Base-by-base conservation (phyloP, 2,888 invertebrate genomes). In the Pammene fasciana region DNA sequence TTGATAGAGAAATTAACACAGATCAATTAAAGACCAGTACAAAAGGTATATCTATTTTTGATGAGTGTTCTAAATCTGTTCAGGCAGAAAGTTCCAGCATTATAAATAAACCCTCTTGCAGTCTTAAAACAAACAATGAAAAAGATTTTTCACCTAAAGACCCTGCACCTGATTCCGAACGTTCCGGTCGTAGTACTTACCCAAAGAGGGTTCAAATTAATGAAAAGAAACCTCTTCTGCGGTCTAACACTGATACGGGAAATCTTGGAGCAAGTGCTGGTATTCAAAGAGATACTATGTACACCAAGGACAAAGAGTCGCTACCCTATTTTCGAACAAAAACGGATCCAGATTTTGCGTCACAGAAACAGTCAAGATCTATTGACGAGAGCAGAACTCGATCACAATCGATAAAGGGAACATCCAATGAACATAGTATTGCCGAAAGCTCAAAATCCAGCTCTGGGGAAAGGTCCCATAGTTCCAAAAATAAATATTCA, bases 11-110 rank as follows among this genome's bases (percentile, higher is more conserved):
- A 14, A 75, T 84, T n/a, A 75, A 72, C n/a, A 86, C 86, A 26
- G 79, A 83, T 34, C 77, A 73, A 65, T 71, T 72, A 52, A 55
- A 72, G 62, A 71, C 76, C 34, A 72, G 66, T 34, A 85, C 87
- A 64, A 82, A 85, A 72, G 80, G 75, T 14, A 86, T 88, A n/a
- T 84, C 79, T 60, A 73, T 85, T 57, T 70, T 73, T 52, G 85
- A 83, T 65, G 86, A 86, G 67, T 86, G 84, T 71, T 82, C 85
- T 14, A 89, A 85, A 82, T 84, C 81, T 54, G 81, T 84, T 11
- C 89, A 89, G 70, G 85, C 80, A 34, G 74, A 74, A 68, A 71
- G 71, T 55, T 75, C 72, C 71, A 38, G 14, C 41, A 16, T 16
- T n/a, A 26, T 14, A 41, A 10, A 52, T 0, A 16, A 18, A 43